Conservation (phyloP, 2,888 invertebrate species). For the Idaea aversata region DNA sequence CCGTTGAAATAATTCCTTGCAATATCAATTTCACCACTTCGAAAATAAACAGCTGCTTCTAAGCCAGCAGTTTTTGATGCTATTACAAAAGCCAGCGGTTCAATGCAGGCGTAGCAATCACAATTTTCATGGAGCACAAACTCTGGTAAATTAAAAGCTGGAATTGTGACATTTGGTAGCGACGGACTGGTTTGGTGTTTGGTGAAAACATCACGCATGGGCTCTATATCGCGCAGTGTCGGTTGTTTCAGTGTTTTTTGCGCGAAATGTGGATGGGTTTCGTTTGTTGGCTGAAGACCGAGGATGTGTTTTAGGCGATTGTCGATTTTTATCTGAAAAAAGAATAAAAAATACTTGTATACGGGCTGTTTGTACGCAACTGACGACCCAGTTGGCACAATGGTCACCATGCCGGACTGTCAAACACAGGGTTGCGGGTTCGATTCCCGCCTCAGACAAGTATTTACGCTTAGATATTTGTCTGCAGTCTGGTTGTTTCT, state of each 20-base stretch:
- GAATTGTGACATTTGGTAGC: conserved; percentile 32
- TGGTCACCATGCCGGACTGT: too few relatives aligned
- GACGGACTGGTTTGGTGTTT: conserved; percentile 47
- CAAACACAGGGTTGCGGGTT: too few relatives aligned
- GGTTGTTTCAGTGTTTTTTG: conserved; percentile 2
- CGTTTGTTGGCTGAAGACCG: conserved; percentile 46
- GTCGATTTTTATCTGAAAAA: conserved; percentile 54
- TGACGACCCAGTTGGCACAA: too few relatives aligned
- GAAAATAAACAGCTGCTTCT: conserved; percentile 56
- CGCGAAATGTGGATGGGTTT: conserved; percentile 25
- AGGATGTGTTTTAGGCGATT: conserved; percentile 56
- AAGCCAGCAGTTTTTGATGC: conserved; percentile 40
- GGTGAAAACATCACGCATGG: conserved; percentile 52
- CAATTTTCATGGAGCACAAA: conserved; percentile 47
- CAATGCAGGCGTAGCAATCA: conserved; percentile 49
- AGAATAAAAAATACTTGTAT: too few relatives aligned
- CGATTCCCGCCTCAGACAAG: too few relatives aligned
- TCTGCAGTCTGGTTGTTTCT: too few relatives aligned
- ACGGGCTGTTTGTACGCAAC: too few relatives aligned
- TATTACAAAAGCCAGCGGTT: conserved; percentile 38
- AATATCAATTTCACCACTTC: conserved; percentile 50
- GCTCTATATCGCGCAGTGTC: conserved; percentile 38
- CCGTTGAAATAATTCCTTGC: conserved; percentile 62
- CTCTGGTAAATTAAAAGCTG: conserved; percentile 44
- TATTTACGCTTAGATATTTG: too few relatives aligned